Evolutionary conservation across 2,797 vertebrate species (phyloP).

Genomic region (Pangasius krempfi): DNA sequence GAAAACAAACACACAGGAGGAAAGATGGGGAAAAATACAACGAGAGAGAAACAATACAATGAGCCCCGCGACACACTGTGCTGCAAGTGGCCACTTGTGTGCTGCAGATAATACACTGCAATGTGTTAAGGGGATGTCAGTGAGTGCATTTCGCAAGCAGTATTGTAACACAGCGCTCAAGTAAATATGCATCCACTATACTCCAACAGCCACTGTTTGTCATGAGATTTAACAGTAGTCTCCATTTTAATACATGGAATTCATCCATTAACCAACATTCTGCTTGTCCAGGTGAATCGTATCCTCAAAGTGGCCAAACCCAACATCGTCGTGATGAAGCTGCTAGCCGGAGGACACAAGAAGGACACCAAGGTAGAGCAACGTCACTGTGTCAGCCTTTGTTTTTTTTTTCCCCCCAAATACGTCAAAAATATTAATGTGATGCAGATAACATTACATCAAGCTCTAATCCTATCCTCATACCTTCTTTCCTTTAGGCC

Average conservation of each 20-base stretch:
- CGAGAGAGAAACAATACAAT: not conserved
- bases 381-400: not conserved
- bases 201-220: not conserved
- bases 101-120: not conserved
- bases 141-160: not conserved
- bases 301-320: constrained; percentile 98
- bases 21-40: not conserved
- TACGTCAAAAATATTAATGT: not conserved
- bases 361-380: constrained; percentile 92
- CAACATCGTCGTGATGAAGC: constrained; percentile 97
- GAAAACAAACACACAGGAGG: not conserved
- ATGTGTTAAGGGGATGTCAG: not conserved
- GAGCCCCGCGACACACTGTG: not conserved
- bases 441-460: not conserved
- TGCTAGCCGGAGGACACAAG: constrained; percentile 96
- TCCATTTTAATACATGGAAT: not conserved
- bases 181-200: not conserved
- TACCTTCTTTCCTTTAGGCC: constrained; percentile 73
- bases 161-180: not conserved
- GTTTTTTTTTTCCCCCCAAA: no score
- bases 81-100: not conserved
- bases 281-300: constrained; percentile 82
- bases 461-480: not conserved
- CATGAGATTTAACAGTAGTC: not conserved
- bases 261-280: not conserved